Evolutionary conservation across 2,113 vertebrate genomes (phyloP).

Genomic region (Cochlearius cochlearius): DNA sequence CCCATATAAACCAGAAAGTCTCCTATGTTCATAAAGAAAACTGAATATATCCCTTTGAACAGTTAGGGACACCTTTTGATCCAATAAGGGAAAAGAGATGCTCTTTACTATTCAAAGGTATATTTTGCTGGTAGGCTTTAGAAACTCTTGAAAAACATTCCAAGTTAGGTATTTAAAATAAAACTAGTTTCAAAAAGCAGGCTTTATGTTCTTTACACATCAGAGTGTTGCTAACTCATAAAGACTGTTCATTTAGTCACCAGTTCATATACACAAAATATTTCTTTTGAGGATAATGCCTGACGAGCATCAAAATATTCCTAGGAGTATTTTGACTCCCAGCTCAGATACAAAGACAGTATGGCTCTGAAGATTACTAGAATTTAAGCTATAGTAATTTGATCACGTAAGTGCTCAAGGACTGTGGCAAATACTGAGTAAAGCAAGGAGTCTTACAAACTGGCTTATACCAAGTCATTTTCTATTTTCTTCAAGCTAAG

Average conservation of each 20-base stretch:
- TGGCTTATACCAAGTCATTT: not conserved
- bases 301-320: not conserved
- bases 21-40: not conserved
- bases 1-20: not conserved
- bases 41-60: not conserved
- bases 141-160: not conserved
- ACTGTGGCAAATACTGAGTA: not conserved
- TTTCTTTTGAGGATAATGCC: not conserved
- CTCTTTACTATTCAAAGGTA: not conserved
- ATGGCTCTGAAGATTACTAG: not conserved
- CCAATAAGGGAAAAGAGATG: not conserved
- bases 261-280: not conserved
- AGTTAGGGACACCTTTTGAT: not conserved
- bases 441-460: not conserved
- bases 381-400: not conserved
- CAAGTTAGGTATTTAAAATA: not conserved
- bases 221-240: not conserved
- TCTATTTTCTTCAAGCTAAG: not conserved
- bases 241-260: not conserved
- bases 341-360: not conserved
- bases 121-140: not conserved
- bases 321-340: not conserved
- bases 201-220: not conserved
- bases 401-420: not conserved
- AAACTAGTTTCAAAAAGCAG: not conserved